Evolutionary conservation across 2,797 vertebrate species (phyloP).

Genomic region (Liasis olivaceus): DNA sequence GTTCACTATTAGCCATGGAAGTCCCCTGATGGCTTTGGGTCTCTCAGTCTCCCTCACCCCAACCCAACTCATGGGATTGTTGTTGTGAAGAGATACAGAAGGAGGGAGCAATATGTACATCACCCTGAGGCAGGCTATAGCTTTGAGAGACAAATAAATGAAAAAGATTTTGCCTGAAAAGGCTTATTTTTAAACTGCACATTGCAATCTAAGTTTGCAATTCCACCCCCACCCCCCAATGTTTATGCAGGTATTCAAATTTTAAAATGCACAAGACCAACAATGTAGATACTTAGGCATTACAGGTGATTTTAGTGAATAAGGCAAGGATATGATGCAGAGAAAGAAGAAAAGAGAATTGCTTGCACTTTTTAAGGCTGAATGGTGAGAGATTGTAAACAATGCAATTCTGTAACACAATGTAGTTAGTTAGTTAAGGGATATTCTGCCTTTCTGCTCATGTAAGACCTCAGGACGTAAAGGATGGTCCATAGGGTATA

Average conservation of each 20-base stretch:
- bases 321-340: neutral
- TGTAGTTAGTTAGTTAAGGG: neutral
- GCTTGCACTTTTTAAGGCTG: neutral
- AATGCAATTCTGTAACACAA: neutral
- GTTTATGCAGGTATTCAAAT: neutral
- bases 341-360: neutral
- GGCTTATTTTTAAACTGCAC: neutral
- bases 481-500: neutral
- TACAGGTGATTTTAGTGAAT: neutral
- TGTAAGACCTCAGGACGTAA: neutral
- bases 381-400: neutral
- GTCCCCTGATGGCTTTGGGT: neutral
- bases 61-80: neutral
- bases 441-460: neutral
- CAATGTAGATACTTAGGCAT: neutral
- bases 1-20: neutral
- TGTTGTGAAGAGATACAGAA: neutral
- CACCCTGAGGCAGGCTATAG: neutral
- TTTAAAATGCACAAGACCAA: neutral
- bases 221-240: neutral
- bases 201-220: neutral
- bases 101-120: neutral
- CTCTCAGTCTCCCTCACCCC: neutral
- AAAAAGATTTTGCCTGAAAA: neutral
- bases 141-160: neutral